phyloP scores from a whole-genome alignment of 2,888 invertebrate genomes.

The Rotaria macrura region DNA sequence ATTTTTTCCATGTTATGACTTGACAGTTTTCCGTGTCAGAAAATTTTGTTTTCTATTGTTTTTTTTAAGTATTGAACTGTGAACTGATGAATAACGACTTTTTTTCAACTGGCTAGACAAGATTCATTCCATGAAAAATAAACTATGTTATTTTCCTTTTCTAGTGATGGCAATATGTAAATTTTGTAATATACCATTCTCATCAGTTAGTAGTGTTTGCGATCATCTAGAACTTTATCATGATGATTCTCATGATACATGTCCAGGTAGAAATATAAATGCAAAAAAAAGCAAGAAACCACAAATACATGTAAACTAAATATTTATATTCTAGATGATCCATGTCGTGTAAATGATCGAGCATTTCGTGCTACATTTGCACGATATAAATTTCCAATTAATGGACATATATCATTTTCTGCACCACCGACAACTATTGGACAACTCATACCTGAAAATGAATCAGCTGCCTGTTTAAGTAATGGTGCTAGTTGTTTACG shows the following conservation, averaged over 20 bases:
- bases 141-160: too few species aligned
- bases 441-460: not conserved
- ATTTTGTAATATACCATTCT: conserved; percentile 15
- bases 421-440: not conserved
- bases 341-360: conserved; percentile 8
- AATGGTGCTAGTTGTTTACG: conserved; percentile 17
- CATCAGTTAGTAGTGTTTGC: conserved; percentile 17
- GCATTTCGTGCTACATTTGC: conserved; percentile 16
- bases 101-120: too few species aligned
- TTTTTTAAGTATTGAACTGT: too few species aligned
- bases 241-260: conserved; percentile 10
- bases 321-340: not conserved
- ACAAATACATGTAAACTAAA: too few species aligned
- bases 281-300: too few species aligned
- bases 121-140: too few species aligned
- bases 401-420: conserved; percentile 15
- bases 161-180: conserved; percentile 14
- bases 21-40: too few species aligned
- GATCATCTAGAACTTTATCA: conserved; percentile 19
- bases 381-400: not conserved
- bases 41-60: too few species aligned
- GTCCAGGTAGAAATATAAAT: not conserved
- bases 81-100: too few species aligned
- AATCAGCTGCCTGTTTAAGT: conserved; percentile 10
- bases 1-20: too few species aligned